phyloP scores from a whole-genome alignment of 2,797 vertebrate genomes.

The Hemibagrus guttatus region DNA sequence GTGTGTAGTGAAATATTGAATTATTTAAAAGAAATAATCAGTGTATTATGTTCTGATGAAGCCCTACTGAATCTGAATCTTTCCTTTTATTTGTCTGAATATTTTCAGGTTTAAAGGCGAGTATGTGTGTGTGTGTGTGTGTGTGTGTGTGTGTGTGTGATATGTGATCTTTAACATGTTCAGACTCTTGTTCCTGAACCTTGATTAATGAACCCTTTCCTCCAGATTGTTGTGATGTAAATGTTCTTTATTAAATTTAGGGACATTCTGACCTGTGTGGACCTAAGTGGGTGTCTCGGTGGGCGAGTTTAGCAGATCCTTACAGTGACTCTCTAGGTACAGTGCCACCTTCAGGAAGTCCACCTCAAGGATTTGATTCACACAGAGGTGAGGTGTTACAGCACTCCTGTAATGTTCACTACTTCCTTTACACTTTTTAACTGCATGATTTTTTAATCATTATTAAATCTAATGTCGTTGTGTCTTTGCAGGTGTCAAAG shows the following conservation, averaged over 20 bases:
- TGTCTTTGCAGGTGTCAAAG: constrained; percentile 63
- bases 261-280: constrained; percentile 69
- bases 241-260: constrained; percentile 50
- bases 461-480: neutral
- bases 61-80: too few species aligned
- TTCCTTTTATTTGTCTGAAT: neutral
- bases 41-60: too few species aligned
- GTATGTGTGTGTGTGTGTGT: neutral
- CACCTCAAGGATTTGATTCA: constrained; percentile 65
- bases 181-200: neutral
- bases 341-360: constrained; percentile 55
- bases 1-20: neutral
- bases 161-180: neutral
- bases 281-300: constrained; percentile 93
- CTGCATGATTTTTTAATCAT: neutral
- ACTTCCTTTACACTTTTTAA: neutral
- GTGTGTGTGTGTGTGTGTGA: neutral
- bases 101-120: neutral
- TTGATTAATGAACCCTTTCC: neutral
- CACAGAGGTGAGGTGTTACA: constrained; percentile 66
- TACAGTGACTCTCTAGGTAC: constrained; percentile 78
- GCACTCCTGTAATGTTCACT: neutral
- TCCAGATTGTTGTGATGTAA: neutral
- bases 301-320: constrained; percentile 93
- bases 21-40: too few species aligned